Conservation (phyloP, 1,140 invertebrate species). For the Neoseiulus cucumeris region DNA sequence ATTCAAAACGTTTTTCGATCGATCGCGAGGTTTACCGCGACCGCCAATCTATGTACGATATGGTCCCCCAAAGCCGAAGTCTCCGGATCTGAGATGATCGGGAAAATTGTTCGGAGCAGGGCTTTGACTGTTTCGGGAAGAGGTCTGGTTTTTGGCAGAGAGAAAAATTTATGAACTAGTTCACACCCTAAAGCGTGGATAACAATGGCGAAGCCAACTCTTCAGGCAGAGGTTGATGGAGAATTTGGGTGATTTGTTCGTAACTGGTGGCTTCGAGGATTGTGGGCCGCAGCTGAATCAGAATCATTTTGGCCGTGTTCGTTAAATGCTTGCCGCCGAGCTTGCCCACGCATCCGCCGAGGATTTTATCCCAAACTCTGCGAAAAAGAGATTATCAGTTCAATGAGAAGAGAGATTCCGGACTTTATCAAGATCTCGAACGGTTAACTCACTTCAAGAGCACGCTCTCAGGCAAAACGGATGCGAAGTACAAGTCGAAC, state of each 20-base stretch:
- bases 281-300: not conserved
- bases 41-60: too few species aligned
- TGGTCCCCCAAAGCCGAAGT: too few species aligned
- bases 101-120: too few species aligned
- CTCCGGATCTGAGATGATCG: too few species aligned
- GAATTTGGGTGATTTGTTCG: not conserved
- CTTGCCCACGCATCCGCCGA: constrained; percentile 1
- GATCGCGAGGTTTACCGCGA: too few species aligned
- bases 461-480: not conserved
- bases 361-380: not conserved
- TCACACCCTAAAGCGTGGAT: not conserved
- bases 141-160: too few species aligned
- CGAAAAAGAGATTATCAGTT: too few species aligned
- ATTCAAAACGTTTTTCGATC: too few species aligned
- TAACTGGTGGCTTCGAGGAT: not conserved
- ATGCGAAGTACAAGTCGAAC: not conserved
- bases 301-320: not conserved
- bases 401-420: not conserved
- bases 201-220: constrained; percentile 1
- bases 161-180: too few species aligned
- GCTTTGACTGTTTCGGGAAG: too few species aligned
- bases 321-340: not conserved
- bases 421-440: not conserved
- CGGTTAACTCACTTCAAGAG: not conserved
- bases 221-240: not conserved